Conservation (phyloP, 2,113 vertebrate genomes). For the Callorhinus ursinus region DNA sequence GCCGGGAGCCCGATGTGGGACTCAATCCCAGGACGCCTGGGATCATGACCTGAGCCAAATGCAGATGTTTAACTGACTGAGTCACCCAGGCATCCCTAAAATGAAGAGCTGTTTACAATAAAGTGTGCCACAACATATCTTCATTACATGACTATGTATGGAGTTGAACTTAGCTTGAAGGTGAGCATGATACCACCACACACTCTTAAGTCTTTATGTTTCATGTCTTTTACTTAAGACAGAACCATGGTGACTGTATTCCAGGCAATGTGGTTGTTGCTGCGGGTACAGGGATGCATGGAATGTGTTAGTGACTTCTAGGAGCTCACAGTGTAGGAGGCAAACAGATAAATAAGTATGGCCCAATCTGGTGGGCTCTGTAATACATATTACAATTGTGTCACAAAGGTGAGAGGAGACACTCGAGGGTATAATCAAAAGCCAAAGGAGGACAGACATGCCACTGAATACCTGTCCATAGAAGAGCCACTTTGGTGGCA, state of each 20-base stretch:
- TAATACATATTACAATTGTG: neutral
- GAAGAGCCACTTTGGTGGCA: neutral
- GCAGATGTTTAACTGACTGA: too few species aligned
- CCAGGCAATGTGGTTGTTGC: neutral
- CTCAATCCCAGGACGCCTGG: too few species aligned
- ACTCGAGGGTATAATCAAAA: neutral
- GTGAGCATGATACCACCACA: neutral
- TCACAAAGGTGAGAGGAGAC: neutral
- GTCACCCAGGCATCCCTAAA: neutral
- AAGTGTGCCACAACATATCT: fast-evolving
- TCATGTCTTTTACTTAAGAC: neutral
- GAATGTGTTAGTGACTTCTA: neutral
- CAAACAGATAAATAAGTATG: neutral
- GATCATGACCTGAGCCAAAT: too few species aligned
- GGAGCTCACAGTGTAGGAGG: neutral
- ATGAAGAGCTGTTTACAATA: neutral
- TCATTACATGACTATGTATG: neutral
- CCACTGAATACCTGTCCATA: neutral
- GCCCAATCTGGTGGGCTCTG: neutral
- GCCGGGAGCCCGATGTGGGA: too few species aligned
- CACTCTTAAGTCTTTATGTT: neutral
- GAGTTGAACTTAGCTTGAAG: neutral
- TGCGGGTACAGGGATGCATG: neutral
- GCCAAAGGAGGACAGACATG: neutral
- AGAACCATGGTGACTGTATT: neutral